Percentiles rank a stretch among this genome's conserved stretches.
phyloP scores from a whole-genome alignment of 1,140 invertebrate species.

The Microplitis mediator region DNA sequence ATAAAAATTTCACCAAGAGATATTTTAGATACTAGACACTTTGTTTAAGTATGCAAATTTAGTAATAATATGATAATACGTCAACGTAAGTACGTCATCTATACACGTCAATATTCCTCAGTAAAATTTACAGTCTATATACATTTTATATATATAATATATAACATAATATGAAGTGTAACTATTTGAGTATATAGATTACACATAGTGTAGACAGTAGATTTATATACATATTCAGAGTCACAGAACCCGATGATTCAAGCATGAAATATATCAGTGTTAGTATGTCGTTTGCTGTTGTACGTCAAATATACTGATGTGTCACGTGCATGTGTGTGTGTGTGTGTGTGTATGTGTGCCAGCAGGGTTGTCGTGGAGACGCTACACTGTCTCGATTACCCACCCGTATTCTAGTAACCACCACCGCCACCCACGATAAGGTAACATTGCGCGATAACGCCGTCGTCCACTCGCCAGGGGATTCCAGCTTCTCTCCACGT shows the following conservation, averaged over 20 bases:
- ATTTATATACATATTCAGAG: too few relatives aligned
- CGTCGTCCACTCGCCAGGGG: neutral
- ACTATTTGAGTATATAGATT: too few relatives aligned
- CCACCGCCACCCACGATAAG: constrained; percentile 2
- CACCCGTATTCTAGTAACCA: neutral
- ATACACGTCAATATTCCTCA: too few relatives aligned
- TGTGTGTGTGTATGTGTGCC: neutral
- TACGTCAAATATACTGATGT: neutral
- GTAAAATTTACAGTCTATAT: too few relatives aligned
- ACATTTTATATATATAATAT: too few relatives aligned
- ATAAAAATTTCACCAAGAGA: too few relatives aligned
- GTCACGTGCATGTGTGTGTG: neutral
- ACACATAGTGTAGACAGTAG: too few relatives aligned
- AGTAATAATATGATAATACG: too few relatives aligned
- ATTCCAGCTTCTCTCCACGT: neutral
- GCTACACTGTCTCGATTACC: constrained; percentile 5
- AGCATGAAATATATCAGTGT: constrained; percentile 16
- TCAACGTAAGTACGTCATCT: too few relatives aligned
- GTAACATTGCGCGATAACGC: constrained; percentile 1
- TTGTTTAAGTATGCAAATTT: too few relatives aligned
- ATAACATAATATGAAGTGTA: too few relatives aligned
- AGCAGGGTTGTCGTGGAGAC: neutral
- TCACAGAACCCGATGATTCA: neutral
- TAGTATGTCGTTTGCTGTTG: constrained; percentile 14
- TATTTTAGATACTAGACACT: too few relatives aligned